Evolutionary conservation across 2,113 vertebrate genomes (phyloP), one percentile per base, ranked within the genome.

Genomic region (Periophthalmus modestus): DNA sequence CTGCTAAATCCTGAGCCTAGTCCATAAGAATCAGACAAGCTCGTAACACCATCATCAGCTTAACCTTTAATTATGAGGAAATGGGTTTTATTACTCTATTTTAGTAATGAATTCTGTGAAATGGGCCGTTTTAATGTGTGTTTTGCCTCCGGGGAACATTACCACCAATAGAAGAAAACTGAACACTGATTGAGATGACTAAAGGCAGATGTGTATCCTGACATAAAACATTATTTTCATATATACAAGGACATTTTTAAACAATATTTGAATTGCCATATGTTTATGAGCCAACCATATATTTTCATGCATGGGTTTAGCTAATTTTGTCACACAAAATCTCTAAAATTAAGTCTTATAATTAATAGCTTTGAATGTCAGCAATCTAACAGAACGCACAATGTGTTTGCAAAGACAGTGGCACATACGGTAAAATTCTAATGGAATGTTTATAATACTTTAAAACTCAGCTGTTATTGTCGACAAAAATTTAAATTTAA

Each of bases 71-170:
- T 68, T 76, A 81, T 54, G 55, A 71, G n/a, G 69, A 33, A 58
- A 67, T 68, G 77, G 65, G 84, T 57, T 81, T 73, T 69, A 82
- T 70, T 59, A 67, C 78, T 82, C 54, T 74, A 76, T 80, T 87
- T 77, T 63, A 81, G 75, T 69, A 71, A 78, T 83, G 52, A 83
- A 79, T 83, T 72, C 24, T 24, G 72, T n/a, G 59, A 73, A 77
- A 84, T 80, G 78, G 67, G 47, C 54, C 21, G 5, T 72, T 82
- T 80, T 74, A 84, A 80, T 85, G 80, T 54, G 73, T 74, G n/a
- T 14, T 67, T 48, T 65, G 71, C 58, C 77, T 59, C 55, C 71
- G 68, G 72, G 69, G 55, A 74, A 74, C 72, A 82, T 83, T 87
- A 87, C 16, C 52, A 74, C 74, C 62, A 78, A 77, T 63, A 69